phyloP scores from a whole-genome alignment of 2,888 invertebrate species.

The Apotomis capreana region DNA sequence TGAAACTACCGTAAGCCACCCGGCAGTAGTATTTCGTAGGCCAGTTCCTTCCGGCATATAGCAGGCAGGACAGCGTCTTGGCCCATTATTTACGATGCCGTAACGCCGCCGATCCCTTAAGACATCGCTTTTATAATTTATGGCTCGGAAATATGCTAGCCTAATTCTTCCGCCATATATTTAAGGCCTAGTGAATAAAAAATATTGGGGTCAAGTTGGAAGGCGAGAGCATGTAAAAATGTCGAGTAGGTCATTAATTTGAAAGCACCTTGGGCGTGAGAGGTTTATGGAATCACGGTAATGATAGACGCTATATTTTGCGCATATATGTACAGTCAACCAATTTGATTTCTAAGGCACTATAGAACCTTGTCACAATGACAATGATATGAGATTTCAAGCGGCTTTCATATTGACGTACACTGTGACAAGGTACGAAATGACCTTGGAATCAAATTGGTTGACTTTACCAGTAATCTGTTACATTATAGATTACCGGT shows the following conservation, averaged over 20 bases:
- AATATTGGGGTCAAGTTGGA: constrained; percentile 44
- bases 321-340: neutral
- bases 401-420: too few relatives aligned
- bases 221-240: constrained; percentile 35
- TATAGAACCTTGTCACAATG: too few relatives aligned
- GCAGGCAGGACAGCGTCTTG: constrained; percentile 49
- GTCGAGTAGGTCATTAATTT: constrained; percentile 36
- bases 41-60: constrained; percentile 63
- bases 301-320: neutral
- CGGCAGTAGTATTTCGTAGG: constrained; percentile 57
- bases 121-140: constrained; percentile 76
- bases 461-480: too few relatives aligned
- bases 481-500: too few relatives aligned
- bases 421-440: too few relatives aligned
- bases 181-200: constrained; percentile 59
- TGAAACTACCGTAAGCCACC: constrained; percentile 22
- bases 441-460: too few relatives aligned
- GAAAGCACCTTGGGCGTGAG: constrained; percentile 29
- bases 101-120: constrained; percentile 61
- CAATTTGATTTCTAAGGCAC: too few relatives aligned
- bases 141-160: constrained; percentile 69
- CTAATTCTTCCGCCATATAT: constrained; percentile 72
- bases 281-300: constrained; percentile 17
- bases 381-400: too few relatives aligned
- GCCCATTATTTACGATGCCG: constrained; percentile 62